Conservation (phyloP, 2,113 vertebrate species). For the Nipponia nippon region DNA sequence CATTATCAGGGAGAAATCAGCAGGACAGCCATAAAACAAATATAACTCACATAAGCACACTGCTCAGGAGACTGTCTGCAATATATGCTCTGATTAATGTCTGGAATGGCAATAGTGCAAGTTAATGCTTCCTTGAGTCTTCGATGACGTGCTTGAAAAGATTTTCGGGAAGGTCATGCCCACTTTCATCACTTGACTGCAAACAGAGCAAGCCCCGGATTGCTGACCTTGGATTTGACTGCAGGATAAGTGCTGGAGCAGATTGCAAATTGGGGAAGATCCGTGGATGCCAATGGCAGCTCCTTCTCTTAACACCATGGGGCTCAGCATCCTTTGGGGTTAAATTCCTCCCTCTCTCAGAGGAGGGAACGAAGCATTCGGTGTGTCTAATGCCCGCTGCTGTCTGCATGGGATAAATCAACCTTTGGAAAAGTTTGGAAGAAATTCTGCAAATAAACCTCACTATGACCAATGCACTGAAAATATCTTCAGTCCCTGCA, state of each 20-base stretch:
- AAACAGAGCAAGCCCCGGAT: not conserved
- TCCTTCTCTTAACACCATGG: not conserved
- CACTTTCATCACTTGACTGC: not conserved
- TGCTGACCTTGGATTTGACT: slow-evolving; percentile 21
- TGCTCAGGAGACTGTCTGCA: slow-evolving; percentile 20
- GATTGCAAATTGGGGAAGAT: not conserved
- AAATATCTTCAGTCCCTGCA: not conserved
- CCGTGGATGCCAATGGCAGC: not conserved
- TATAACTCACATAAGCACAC: not conserved
- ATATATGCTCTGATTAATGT: slow-evolving; percentile 40
- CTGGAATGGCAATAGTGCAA: slow-evolving; percentile 22
- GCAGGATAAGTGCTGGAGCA: not conserved
- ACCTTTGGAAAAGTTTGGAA: not conserved
- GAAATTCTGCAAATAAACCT: slow-evolving; percentile 6
- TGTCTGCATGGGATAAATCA: not conserved
- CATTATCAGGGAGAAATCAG: slow-evolving; percentile 27
- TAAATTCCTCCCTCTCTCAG: not conserved
- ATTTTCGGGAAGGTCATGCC: slow-evolving; percentile 19
- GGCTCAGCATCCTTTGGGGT: not conserved
- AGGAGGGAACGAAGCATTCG: not conserved
- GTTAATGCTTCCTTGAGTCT: slow-evolving; percentile 40
- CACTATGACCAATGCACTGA: not conserved
- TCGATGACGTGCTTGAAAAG: not conserved
- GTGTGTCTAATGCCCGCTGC: not conserved
- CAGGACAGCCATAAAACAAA: slow-evolving; percentile 43